Conservation (phyloP, 2,797 vertebrate genomes). For the Lophotriccus pileatus region DNA sequence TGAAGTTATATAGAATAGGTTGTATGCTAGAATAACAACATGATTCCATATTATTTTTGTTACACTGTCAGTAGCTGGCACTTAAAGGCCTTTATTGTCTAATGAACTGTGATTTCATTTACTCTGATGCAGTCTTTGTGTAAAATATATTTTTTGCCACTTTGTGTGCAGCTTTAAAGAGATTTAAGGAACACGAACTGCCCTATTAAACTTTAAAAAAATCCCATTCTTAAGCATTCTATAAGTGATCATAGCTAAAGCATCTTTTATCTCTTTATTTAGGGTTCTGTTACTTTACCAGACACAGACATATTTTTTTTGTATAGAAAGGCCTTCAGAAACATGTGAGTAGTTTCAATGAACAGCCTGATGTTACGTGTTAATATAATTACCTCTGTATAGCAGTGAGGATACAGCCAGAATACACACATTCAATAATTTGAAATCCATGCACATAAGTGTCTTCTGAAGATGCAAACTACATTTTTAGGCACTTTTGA, state of each 20-base stretch:
- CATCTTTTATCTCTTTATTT: neutral
- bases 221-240: neutral
- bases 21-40: neutral
- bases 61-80: neutral
- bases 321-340: neutral
- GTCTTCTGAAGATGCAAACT: neutral
- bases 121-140: neutral
- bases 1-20: neutral
- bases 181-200: neutral
- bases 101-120: neutral
- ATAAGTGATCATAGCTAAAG: neutral
- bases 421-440: accelerated
- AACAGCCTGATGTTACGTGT: neutral
- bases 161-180: neutral
- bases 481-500: neutral
- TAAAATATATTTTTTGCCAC: neutral
- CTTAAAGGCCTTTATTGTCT: neutral
- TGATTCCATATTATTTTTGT: neutral
- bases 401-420: neutral
- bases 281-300: neutral
- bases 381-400: neutral
- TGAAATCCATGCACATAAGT: neutral
- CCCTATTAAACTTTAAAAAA: neutral
- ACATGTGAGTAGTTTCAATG: neutral
- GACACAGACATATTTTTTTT: neutral